Conservation (phyloP, 2,888 invertebrate species). For the Tolmerus cingulatus region DNA sequence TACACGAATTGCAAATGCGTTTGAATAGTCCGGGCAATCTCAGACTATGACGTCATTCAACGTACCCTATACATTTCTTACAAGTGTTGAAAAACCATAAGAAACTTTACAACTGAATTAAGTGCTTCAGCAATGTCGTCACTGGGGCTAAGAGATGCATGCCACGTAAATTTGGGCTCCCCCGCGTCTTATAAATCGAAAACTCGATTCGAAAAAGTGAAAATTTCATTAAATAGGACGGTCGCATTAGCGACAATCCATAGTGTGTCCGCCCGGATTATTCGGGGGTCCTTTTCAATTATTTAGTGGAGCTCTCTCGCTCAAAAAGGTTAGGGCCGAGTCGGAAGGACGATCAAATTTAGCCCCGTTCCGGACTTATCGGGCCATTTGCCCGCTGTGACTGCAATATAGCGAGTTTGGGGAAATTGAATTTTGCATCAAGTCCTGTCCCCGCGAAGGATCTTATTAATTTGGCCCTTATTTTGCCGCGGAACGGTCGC, state of each 20-base stretch:
- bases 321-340: background rate
- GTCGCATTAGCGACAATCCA: background rate
- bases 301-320: background rate
- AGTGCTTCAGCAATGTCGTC: background rate
- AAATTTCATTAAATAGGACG: background rate
- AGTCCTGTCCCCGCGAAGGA: background rate
- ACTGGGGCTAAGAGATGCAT: background rate
- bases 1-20: background rate
- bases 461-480: background rate
- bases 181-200: background rate
- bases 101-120: background rate
- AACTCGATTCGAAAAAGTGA: background rate
- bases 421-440: background rate
- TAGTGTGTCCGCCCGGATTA: background rate
- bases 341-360: background rate
- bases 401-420: background rate
- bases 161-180: background rate
- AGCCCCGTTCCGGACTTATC: background rate
- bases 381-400: background rate
- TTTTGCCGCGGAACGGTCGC: background rate
- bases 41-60: background rate
- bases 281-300: background rate
- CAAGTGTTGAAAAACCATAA: background rate
- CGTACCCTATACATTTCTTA: background rate
- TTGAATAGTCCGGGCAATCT: background rate